Percentiles rank a stretch among this genome's conserved stretches.
Conservation (phyloP, 2,113 vertebrate species). For the Orientallactaga bullata region DNA sequence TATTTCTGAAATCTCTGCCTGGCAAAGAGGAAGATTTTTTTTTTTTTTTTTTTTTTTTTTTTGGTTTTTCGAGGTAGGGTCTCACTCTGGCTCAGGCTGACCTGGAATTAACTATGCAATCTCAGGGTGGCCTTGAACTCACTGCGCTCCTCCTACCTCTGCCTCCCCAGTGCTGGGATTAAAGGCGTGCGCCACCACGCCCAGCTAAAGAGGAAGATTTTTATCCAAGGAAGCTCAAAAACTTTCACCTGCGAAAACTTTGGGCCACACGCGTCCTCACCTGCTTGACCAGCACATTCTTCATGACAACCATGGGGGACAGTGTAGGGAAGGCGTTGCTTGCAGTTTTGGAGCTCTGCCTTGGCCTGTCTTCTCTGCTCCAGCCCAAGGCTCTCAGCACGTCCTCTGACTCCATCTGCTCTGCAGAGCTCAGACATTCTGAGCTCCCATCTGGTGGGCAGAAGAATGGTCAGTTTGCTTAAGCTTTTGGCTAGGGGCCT, state of each 20-base stretch:
- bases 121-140: too few relatives aligned
- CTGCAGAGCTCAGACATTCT: constrained; percentile 91
- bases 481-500: background rate
- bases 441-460: constrained; percentile 91
- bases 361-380: constrained; percentile 80
- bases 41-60: too few relatives aligned
- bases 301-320: constrained; percentile 94
- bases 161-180: too few relatives aligned
- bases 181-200: too few relatives aligned
- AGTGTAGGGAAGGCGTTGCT: constrained; percentile 87
- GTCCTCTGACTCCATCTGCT: constrained; percentile 92
- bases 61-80: too few relatives aligned
- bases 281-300: constrained; percentile 94
- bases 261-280: constrained; percentile 77
- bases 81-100: too few relatives aligned
- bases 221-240: background rate
- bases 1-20: background rate
- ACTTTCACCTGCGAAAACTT: background rate
- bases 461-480: constrained; percentile 55
- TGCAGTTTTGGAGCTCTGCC: constrained; percentile 82
- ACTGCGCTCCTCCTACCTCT: too few relatives aligned
- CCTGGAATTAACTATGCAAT: too few relatives aligned
- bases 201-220: background rate
- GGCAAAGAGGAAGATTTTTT: background rate
- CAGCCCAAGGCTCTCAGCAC: constrained; percentile 82